Conservation (phyloP, 92 coral and sea anemone genomes). For the Porites divaricata region DNA sequence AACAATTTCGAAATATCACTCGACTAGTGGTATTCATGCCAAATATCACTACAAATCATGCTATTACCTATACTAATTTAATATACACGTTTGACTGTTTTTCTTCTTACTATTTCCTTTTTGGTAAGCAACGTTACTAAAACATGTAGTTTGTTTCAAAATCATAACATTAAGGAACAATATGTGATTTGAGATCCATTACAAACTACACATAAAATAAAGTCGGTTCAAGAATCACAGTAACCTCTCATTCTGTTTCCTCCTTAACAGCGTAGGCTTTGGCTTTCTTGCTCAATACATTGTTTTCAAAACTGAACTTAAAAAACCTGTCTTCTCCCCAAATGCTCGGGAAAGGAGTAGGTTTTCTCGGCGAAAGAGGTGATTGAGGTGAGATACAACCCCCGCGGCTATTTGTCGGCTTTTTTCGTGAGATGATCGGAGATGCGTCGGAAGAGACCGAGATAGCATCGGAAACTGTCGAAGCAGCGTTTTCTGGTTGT, state of each 20-base stretch:
- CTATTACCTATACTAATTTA: too few relatives aligned
- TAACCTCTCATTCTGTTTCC: background rate
- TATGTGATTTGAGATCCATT: too few relatives aligned
- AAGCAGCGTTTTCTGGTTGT: background rate
- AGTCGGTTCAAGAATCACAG: too few relatives aligned
- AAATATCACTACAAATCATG: too few relatives aligned
- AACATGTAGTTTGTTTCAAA: too few relatives aligned
- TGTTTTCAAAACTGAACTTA: background rate
- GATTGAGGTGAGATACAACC: background rate
- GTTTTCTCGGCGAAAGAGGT: background rate
- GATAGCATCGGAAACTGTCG: background rate
- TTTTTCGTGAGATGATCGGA: constrained; percentile 1
- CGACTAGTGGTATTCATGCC: too few relatives aligned
- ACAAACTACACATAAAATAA: too few relatives aligned
- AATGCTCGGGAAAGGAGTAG: constrained; percentile 1
- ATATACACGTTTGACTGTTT: too few relatives aligned
- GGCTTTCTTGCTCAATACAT: background rate
- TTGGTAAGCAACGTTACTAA: too few relatives aligned
- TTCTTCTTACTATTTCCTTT: too few relatives aligned
- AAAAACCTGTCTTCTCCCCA: constrained; percentile 21
- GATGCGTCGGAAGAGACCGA: background rate
- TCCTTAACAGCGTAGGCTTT: background rate
- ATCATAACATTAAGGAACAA: too few relatives aligned
- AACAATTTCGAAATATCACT: too few relatives aligned
- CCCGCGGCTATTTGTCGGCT: background rate